Conservation (phyloP, 2,797 vertebrate genomes). For the Zenarchopterus dispar region DNA sequence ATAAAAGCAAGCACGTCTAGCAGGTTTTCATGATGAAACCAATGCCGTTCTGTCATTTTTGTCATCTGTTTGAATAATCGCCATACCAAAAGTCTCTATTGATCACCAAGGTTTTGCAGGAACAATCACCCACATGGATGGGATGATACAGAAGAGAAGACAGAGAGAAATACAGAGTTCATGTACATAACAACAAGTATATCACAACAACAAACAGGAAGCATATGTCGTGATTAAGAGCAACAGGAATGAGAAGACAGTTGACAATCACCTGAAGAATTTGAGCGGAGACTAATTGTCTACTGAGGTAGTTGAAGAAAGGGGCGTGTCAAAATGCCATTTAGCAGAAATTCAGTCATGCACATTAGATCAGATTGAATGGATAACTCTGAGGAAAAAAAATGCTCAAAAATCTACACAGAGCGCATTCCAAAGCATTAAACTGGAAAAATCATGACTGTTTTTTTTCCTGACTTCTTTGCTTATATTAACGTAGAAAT, state of each 20-base stretch:
- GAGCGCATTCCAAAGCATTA: background rate
- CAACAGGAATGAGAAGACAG: constrained; percentile 60
- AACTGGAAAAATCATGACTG: background rate
- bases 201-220: constrained; percentile 67
- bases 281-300: constrained; percentile 37
- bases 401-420: constrained; percentile 2
- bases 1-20: constrained; percentile 66
- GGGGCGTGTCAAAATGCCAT: constrained; percentile 41
- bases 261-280: constrained; percentile 45
- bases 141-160: constrained; percentile 85
- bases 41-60: constrained; percentile 80
- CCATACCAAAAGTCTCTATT: constrained; percentile 96
- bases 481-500: background rate
- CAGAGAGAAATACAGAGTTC: constrained; percentile 77
- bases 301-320: constrained; percentile 29
- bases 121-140: constrained; percentile 92
- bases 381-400: constrained; percentile 29
- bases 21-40: constrained; percentile 57
- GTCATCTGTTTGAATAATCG: constrained; percentile 82
- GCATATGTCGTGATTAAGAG: constrained; percentile 51
- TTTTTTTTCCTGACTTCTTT: background rate
- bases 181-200: constrained; percentile 74
- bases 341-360: constrained; percentile 44
- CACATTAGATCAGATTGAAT: constrained; percentile 44
- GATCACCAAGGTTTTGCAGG: constrained; percentile 91